Conservation (phyloP, 2,888 invertebrate genomes). For the Polydrusus cervinus region DNA sequence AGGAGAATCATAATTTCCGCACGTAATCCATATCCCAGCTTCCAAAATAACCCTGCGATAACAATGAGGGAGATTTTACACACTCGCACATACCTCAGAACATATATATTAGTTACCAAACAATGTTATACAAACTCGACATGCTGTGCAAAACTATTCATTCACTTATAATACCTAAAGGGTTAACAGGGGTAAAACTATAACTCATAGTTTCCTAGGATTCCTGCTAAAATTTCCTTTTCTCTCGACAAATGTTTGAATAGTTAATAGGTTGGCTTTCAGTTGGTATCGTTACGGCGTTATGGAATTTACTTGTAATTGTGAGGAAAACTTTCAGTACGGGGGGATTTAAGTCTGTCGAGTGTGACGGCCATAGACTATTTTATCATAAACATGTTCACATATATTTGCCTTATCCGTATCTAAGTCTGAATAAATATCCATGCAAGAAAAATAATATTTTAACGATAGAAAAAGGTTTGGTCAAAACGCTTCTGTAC, state of each 20-base stretch:
- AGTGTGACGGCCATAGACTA: background rate
- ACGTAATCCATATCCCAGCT: background rate
- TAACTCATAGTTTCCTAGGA: conserved; percentile 42
- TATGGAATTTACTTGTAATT: conserved; percentile 43
- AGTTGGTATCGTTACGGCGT: conserved; percentile 37
- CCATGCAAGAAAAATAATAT: too few species aligned
- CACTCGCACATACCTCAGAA: conserved; percentile 17
- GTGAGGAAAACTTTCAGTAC: conserved; percentile 3
- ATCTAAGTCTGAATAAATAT: too few species aligned
- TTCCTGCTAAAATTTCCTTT: conserved; percentile 40
- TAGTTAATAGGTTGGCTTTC: conserved; percentile 39
- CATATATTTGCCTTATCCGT: too few species aligned
- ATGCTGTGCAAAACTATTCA: conserved; percentile 41
- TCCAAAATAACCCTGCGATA: background rate
- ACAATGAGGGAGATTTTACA: conserved; percentile 14
- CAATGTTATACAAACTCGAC: conserved; percentile 43
- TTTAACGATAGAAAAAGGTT: too few species aligned
- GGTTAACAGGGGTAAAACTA: conserved; percentile 38
- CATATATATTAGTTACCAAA: conserved; percentile 40
- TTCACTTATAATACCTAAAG: conserved; percentile 40
- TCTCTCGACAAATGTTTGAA: conserved; percentile 40
- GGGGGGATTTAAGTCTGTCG: conserved; percentile 3
- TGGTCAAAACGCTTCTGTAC: too few species aligned
- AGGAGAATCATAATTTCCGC: background rate
- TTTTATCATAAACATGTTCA: too few species aligned